These are phyloP conservation scores for Drosophila persimilis DNA, from an alignment of 1,140 invertebrate species.

Conservation along the genomic window DNA sequence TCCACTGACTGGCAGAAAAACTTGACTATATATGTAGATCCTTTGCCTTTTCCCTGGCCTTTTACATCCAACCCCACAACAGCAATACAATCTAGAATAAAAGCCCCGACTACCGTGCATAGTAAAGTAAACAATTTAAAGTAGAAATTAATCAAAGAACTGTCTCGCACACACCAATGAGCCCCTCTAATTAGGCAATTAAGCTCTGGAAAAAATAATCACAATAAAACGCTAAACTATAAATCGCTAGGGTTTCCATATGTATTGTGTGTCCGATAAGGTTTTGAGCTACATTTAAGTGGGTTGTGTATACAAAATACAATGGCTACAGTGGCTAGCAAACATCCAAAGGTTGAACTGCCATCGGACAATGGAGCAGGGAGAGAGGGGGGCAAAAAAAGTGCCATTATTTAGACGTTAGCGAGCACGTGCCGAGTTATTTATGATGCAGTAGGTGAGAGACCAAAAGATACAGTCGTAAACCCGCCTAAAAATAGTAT, in stretches of 20 bases:
- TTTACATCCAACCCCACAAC: too few species aligned
- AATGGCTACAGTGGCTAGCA: not conserved
- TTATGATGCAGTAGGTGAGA: conserved; percentile 17
- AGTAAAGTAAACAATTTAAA: conserved; percentile 34
- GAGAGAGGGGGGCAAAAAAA: too few species aligned
- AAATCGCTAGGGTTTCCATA: conserved; percentile 12
- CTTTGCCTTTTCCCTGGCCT: too few species aligned
- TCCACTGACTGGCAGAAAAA: too few species aligned
- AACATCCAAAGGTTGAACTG: conserved; percentile 3
- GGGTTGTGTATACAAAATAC: not conserved
- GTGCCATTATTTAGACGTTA: conserved; percentile 17
- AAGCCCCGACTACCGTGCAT: too few species aligned
- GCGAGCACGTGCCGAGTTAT: conserved; percentile 41
- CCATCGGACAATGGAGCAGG: not conserved
- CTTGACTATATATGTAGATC: too few species aligned
- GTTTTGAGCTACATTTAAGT: conserved; percentile 16
- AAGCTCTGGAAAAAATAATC: conserved; percentile 7
- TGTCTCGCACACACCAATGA: conserved; percentile 5
- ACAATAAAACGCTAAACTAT: conserved; percentile 5
- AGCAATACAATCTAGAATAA: too few species aligned
- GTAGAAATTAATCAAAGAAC: conserved; percentile 42
- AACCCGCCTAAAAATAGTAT: conserved; percentile 21
- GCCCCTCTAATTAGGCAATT: conserved; percentile 41
- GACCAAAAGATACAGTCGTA: too few species aligned
- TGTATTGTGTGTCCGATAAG: conserved; percentile 7